Evolutionary conservation across 2,797 vertebrate species (phyloP).

Genomic region (Clarias platycephalus): DNA sequence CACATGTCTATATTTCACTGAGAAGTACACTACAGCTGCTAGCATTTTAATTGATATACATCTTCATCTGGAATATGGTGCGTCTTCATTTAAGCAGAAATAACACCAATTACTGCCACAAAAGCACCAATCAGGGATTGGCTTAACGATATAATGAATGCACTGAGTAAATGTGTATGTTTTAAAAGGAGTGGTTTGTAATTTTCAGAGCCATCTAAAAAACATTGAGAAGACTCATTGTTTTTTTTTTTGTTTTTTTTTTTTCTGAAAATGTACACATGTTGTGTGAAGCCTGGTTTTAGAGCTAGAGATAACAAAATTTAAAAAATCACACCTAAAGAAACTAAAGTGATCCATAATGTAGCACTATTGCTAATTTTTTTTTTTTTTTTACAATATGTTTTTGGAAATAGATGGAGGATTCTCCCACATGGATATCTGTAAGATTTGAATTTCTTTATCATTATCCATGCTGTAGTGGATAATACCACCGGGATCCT

Average conservation of each 20-base stretch:
- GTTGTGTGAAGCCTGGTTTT: no score
- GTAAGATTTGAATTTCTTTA: no score
- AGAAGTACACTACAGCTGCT: slow-evolving; percentile 8
- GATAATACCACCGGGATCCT: no score
- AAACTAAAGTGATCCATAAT: background rate
- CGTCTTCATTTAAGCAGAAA: slow-evolving; percentile 4
- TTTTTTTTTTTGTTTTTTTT: background rate
- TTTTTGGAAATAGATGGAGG: background rate
- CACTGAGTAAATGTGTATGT: background rate
- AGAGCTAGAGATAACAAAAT: no score
- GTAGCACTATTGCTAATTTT: background rate
- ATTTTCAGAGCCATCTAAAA: background rate
- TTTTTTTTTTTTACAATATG: background rate
- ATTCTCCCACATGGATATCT: background rate
- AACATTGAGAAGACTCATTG: background rate
- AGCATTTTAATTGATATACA: background rate
- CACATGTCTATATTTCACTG: slow-evolving; percentile 3
- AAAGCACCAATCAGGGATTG: background rate
- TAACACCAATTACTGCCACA: slow-evolving; percentile 11
- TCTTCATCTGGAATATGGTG: slow-evolving; percentile 11
- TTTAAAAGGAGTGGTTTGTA: background rate
- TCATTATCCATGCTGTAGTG: no score
- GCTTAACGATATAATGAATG: background rate
- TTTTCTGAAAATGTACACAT: background rate
- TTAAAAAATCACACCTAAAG: background rate